Conservation (phyloP, 2,888 invertebrate species). For the Pyrgus malvae region DNA sequence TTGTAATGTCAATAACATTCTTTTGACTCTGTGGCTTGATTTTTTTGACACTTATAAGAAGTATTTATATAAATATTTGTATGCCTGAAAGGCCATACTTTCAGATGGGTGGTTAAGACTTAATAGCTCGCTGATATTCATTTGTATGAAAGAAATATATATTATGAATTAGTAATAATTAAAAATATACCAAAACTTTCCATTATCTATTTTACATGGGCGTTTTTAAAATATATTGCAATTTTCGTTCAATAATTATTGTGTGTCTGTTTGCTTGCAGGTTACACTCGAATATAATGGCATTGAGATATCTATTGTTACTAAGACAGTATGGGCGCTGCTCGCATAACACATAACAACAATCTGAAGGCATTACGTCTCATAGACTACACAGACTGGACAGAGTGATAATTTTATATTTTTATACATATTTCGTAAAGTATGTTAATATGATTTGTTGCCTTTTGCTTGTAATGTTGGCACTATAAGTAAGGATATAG, state of each 20-base stretch:
- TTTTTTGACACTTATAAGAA: too few relatives aligned
- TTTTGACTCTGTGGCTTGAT: too few relatives aligned
- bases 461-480: constrained; percentile 13
- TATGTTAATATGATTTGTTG: background rate
- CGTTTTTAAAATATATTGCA: background rate
- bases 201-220: background rate
- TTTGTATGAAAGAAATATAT: too few relatives aligned
- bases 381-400: constrained; percentile 27
- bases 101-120: too few relatives aligned
- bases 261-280: constrained; percentile 56
- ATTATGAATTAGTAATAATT: too few relatives aligned
- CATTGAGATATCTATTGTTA: constrained; percentile 65
- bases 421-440: constrained; percentile 38
- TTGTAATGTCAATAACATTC: too few relatives aligned
- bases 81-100: too few relatives aligned
- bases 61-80: too few relatives aligned
- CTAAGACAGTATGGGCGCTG: constrained; percentile 69
- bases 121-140: too few relatives aligned
- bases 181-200: too few relatives aligned
- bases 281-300: constrained; percentile 77
- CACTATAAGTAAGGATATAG: background rate
- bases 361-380: background rate
- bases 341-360: constrained; percentile 49
- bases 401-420: constrained; percentile 49
- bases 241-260: background rate